Evolutionary conservation across 2,113 vertebrate genomes (phyloP).

Genomic region (Istiophorus platypterus): DNA sequence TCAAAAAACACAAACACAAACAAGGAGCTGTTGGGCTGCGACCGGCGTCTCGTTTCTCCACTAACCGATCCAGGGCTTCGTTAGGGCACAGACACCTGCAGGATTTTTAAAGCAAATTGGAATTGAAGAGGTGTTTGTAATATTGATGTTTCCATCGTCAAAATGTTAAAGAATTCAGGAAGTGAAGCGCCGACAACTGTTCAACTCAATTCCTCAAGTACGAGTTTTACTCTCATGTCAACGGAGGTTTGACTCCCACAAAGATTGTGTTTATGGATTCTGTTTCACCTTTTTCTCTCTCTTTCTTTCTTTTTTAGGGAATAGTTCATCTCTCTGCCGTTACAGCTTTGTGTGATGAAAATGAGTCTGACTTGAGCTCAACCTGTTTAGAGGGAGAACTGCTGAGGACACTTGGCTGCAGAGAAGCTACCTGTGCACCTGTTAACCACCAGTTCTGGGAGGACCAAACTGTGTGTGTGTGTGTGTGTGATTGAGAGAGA

Average conservation of each 20-base stretch:
- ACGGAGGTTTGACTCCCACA: neutral
- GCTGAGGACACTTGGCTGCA: neutral
- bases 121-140: conserved; percentile 10
- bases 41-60: no score
- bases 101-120: neutral
- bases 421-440: conserved; percentile 11
- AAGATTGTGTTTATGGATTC: neutral
- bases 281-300: neutral
- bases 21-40: no score
- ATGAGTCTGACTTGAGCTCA: neutral
- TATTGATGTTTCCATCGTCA: conserved; percentile 13
- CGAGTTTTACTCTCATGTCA: neutral
- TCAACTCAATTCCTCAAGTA: neutral
- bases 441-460: conserved; percentile 1
- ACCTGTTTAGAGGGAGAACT: neutral
- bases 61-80: no score
- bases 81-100: neutral
- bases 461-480: neutral
- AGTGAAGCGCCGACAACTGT: neutral
- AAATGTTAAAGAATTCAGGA: conserved; percentile 13
- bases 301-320: no score
- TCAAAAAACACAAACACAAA: no score
- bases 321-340: no score
- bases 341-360: no score
- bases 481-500: neutral